Evolutionary conservation across 2,797 vertebrate genomes (phyloP).

Genomic region (Halcyon smyrnensis): DNA sequence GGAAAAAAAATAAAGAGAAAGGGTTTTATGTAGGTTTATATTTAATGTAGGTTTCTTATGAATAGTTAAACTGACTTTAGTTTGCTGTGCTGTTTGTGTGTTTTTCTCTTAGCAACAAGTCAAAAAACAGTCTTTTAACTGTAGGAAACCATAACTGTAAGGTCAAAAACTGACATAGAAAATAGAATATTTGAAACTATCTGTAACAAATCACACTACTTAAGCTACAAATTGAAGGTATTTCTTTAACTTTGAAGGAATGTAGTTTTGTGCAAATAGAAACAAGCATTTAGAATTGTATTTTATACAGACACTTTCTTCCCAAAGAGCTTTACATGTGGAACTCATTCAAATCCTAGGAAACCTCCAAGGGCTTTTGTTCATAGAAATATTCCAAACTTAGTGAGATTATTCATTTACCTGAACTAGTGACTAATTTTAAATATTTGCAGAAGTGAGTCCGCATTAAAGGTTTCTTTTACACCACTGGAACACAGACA

Average conservation of each 20-base stretch:
- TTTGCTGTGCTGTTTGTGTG: conserved; percentile 47
- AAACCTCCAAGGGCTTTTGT: neutral
- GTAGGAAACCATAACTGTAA: neutral
- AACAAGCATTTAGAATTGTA: neutral
- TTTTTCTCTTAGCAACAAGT: conserved; percentile 64
- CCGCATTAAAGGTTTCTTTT: neutral
- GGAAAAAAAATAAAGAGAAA: neutral
- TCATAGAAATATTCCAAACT: neutral
- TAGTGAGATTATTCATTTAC: conserved; percentile 23
- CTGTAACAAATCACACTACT: neutral
- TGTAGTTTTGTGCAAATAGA: neutral
- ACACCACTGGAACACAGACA: neutral
- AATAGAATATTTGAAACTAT: neutral
- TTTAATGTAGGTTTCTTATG: neutral
- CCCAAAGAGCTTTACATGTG: neutral
- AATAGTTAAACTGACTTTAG: neutral
- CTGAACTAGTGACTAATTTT: neutral
- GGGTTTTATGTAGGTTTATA: neutral
- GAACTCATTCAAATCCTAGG: neutral
- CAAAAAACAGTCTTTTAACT: neutral
- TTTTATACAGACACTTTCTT: neutral
- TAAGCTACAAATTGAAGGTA: neutral
- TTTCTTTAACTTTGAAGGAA: neutral
- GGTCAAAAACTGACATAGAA: neutral
- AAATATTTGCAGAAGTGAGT: neutral